Evolutionary conservation across 2,888 invertebrate genomes (phyloP).

Genomic region (Tenodera sinensis): DNA sequence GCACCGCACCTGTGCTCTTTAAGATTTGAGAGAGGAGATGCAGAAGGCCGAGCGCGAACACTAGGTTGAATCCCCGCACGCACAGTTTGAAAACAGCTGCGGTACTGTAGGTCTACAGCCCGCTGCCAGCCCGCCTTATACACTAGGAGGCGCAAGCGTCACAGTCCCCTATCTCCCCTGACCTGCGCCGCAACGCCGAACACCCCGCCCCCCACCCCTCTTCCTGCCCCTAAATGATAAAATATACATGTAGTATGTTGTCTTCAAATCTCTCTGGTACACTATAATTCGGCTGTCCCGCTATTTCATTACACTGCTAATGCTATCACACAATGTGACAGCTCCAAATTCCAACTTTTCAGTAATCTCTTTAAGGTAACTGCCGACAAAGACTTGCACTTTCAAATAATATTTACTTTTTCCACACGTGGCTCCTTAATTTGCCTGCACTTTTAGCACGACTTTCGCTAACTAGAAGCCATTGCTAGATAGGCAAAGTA

Average conservation of each 20-base stretch:
- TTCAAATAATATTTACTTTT: no score
- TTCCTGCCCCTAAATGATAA: background rate
- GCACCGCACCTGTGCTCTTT: background rate
- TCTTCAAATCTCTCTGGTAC: background rate
- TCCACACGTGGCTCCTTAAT: no score
- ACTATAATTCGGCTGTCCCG: background rate
- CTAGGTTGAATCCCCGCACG: background rate
- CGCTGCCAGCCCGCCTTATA: background rate
- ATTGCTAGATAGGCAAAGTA: no score
- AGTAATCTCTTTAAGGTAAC: no score
- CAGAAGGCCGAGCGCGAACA: background rate
- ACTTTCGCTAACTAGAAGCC: no score
- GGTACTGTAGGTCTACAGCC: background rate
- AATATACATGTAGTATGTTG: background rate
- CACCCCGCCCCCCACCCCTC: no score
- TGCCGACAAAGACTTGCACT: no score
- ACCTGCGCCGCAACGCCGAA: background rate
- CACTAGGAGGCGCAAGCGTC: background rate
- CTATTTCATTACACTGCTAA: background rate
- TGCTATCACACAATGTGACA: background rate
- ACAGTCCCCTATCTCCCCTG: background rate
- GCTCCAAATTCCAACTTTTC: background rate
- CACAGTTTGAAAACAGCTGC: background rate
- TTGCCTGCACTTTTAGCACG: no score
- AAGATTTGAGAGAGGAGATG: background rate